A percentile compares a stretch with the other conserved stretches of the same genome.
Conservation (phyloP, 30 jellyfish, hydroid and myxozoan species). For the Hydra vulgaris region DNA sequence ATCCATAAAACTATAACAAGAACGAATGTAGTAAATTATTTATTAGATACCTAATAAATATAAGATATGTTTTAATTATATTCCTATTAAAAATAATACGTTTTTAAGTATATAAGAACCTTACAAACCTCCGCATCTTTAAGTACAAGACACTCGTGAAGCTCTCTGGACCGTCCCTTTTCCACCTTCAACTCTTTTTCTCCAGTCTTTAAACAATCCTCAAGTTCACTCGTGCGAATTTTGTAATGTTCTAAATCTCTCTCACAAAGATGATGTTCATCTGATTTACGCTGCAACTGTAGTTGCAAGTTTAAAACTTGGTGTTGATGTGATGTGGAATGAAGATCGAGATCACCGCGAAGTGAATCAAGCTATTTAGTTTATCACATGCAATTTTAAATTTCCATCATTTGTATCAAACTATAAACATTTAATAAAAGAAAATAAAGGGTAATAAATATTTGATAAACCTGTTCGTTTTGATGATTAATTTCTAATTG, state of each 20-base stretch:
- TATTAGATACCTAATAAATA: too few relatives aligned
- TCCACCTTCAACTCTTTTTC: slow-evolving; percentile 33
- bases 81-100: too few relatives aligned
- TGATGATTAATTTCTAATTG: slow-evolving; percentile 26
- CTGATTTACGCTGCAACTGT: slow-evolving; percentile 34
- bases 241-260: slow-evolving; percentile 49
- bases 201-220: slow-evolving; percentile 21
- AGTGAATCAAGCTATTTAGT: background rate
- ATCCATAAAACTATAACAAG: background rate
- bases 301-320: slow-evolving; percentile 31
- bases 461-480: slow-evolving; percentile 48
- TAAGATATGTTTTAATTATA: too few relatives aligned
- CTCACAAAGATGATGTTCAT: slow-evolving; percentile 30
- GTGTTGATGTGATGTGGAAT: slow-evolving; percentile 51
- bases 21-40: background rate
- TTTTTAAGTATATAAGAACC: background rate
- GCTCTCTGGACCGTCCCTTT: slow-evolving; percentile 40
- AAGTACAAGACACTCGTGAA: slow-evolving; percentile 47
- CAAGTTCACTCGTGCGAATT: slow-evolving; percentile 50
- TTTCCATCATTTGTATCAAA: background rate
- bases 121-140: slow-evolving; percentile 71
- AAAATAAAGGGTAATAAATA: too few relatives aligned
- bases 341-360: slow-evolving; percentile 31
- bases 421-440: too few relatives aligned
- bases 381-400: background rate